Evolutionary conservation across 1,140 invertebrate genomes (phyloP), one percentile per base, ranked within the genome.

Genomic region (Pentalonia nigronervosa): DNA sequence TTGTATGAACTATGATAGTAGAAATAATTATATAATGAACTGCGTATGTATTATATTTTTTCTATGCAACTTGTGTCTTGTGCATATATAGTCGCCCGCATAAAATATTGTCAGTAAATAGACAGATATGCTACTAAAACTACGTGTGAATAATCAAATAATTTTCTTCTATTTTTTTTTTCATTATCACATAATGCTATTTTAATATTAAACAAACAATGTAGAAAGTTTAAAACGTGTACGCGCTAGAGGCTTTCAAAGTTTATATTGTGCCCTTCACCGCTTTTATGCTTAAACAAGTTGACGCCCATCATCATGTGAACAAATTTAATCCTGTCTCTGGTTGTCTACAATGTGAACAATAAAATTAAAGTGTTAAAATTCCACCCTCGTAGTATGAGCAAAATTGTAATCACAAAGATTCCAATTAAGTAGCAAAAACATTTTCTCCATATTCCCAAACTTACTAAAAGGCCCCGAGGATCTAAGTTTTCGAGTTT

Each of bases 361-460:
- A 45, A 90, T 90, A 90, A 67, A 90, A 90, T n/a, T 14, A 67
- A 90, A 45, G 89, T 90, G 89, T 90, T 90, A 60, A 90, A 90
- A 90, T 90, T 90, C 89, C 53, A 45, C 89, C 25, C 56, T 90
- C 56, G 30, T 67, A 67, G 36, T 67, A 30, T 60, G 41, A 30
- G 56, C 53, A 67, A 67, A 90, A 90, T n/a, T 67, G 25, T 67
- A 90, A 60, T 90, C 56, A 45, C 53, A 67, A 67, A 90, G 89
- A 90, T 90, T 90, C 89, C 89, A 60, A 67, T 60, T 90, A 90
- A 90, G 89, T 67, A 45, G 89, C 89, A n/a, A 90, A 90, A 60
- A 90, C 56, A 67, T 60, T 90, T 90, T 8, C 53, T 2, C 36
- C 36, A 20, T 90, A 67, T 45, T 60, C 36, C 41, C 25, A 21